phyloP scores from a whole-genome alignment of 2,797 vertebrate species.

The Melanotaenia parkinsoni region DNA sequence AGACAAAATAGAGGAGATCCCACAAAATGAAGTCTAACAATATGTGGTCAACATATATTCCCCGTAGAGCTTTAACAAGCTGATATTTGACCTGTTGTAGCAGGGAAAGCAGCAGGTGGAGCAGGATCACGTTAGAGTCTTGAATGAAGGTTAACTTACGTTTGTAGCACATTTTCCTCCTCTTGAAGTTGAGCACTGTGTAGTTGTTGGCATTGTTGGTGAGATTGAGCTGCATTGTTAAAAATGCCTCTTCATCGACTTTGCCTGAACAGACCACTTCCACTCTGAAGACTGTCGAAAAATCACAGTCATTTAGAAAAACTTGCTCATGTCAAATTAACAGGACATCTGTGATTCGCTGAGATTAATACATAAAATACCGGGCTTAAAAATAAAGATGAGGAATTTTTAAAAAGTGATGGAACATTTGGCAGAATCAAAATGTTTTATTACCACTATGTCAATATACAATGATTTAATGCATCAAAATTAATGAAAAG shows the following conservation, averaged over 20 bases:
- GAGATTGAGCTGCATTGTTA: slow-evolving; percentile 96
- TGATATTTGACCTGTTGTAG: background rate
- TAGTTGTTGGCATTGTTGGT: slow-evolving; percentile 94
- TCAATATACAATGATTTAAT: background rate
- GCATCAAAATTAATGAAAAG: background rate
- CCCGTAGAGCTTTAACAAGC: background rate
- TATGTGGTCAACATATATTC: background rate
- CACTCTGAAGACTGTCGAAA: slow-evolving; percentile 90
- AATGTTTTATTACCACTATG: background rate
- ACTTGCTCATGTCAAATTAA: background rate
- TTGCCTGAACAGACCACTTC: slow-evolving; percentile 95
- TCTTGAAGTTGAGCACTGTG: slow-evolving; percentile 98
- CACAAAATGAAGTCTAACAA: background rate
- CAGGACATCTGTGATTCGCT: too few relatives aligned
- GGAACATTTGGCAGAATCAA: background rate
- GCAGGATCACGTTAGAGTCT: background rate
- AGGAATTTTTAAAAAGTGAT: too few relatives aligned
- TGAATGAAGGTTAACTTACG: slow-evolving; percentile 77
- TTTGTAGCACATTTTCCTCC: slow-evolving; percentile 99
- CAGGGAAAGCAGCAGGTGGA: background rate
- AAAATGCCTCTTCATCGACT: slow-evolving; percentile 91
- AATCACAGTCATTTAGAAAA: background rate
- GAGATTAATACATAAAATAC: background rate
- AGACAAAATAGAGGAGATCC: background rate
- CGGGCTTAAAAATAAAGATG: too few relatives aligned